Evolutionary conservation across 1,140 invertebrate species (phyloP).

Genomic region (Caenorhabditis briggsae): DNA sequence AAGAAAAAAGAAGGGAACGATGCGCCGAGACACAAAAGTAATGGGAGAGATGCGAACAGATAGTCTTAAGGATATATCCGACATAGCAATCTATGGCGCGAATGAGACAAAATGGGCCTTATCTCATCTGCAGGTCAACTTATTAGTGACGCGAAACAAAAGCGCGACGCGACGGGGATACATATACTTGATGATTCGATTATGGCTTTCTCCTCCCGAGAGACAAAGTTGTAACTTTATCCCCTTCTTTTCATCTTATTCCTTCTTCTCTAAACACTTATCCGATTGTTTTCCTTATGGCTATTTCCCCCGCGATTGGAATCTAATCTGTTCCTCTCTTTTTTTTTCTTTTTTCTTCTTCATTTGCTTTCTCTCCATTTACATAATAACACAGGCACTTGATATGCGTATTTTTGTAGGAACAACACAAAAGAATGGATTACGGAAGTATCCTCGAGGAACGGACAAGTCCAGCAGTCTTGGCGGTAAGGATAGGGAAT

Average conservation of each 20-base stretch:
- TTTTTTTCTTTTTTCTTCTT: not conserved
- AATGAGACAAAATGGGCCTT: conserved; percentile 45
- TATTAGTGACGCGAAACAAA: conserved; percentile 45
- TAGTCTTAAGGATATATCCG: conserved; percentile 47
- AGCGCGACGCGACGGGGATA: not conserved
- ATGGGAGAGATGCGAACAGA: conserved; percentile 32
- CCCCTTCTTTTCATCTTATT: not conserved
- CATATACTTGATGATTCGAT: conserved; percentile 42
- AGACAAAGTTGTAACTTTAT: conserved; percentile 10
- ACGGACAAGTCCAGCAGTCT: conserved; percentile 37
- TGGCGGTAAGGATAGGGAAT: conserved; percentile 46
- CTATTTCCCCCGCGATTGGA: no score
- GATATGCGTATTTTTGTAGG: conserved; percentile 19
- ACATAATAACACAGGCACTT: conserved; percentile 34
- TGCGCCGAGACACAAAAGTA: conserved; percentile 45
- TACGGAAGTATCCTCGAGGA: conserved; percentile 53
- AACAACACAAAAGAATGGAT: conserved; percentile 34
- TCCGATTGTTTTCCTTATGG: conserved; percentile 8
- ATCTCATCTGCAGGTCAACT: conserved; percentile 48
- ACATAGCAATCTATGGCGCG: conserved; percentile 25
- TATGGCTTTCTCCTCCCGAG: not conserved
- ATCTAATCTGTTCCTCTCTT: not conserved
- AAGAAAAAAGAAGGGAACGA: not conserved
- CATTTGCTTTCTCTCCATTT: conserved; percentile 20
- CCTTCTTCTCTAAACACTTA: not conserved